Conservation (phyloP, 2,113 vertebrate genomes). For the Stegostoma tigrinum region DNA sequence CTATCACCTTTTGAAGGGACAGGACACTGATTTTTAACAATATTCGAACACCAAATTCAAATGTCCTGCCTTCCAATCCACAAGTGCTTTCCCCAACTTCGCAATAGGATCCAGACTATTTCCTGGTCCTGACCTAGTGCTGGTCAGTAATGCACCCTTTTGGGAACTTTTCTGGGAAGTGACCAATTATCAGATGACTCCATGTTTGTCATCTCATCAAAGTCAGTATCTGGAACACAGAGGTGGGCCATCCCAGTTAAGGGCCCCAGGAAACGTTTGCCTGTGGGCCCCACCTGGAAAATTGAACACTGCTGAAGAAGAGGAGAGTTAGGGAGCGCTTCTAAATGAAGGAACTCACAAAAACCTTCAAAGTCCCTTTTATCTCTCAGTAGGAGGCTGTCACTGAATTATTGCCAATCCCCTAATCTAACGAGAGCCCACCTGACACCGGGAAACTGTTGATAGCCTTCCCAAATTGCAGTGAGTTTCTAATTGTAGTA, state of each 20-base stretch:
- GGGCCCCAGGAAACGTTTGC: background rate
- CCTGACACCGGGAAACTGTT: background rate
- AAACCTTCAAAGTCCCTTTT: background rate
- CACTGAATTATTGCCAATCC: background rate
- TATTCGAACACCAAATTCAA: too few relatives aligned
- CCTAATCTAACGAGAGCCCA: background rate
- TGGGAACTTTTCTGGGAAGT: background rate
- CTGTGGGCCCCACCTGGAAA: background rate
- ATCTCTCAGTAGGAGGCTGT: background rate
- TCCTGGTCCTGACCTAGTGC: too few relatives aligned
- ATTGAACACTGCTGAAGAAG: background rate
- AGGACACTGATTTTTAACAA: too few relatives aligned
- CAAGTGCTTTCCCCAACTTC: too few relatives aligned
- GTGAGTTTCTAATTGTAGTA: background rate
- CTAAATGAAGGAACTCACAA: background rate
- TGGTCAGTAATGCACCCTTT: background rate
- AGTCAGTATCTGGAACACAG: background rate
- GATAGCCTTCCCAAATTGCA: background rate
- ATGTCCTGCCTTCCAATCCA: too few relatives aligned
- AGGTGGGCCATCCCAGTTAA: background rate
- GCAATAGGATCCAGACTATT: too few relatives aligned
- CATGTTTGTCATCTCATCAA: background rate
- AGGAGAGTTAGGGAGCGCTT: background rate
- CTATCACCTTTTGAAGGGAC: too few relatives aligned
- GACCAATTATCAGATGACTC: background rate